Evolutionary conservation across 2,797 vertebrate species (phyloP).

Genomic region (Loriculus beryllinus): DNA sequence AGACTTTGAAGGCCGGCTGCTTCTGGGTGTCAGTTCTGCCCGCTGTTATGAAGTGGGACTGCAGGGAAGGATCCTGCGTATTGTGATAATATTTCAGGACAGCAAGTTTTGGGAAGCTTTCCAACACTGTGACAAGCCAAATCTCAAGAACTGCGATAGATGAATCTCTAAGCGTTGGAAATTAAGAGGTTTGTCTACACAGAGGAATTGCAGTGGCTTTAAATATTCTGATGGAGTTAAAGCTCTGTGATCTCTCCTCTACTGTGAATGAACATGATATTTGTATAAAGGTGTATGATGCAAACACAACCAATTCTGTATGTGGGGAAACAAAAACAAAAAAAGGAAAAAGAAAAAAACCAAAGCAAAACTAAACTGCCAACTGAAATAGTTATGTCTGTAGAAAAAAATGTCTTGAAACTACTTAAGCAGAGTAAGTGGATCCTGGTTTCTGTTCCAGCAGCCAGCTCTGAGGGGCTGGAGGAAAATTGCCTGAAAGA

Average conservation of each 20-base stretch:
- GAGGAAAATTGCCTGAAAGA: background rate
- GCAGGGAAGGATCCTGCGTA: background rate
- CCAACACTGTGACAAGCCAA: conserved; percentile 33
- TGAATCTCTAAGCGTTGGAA: conserved; percentile 2
- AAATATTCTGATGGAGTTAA: conserved; percentile 22
- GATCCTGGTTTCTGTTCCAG: background rate
- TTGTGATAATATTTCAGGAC: conserved; percentile 14
- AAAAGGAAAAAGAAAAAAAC: background rate
- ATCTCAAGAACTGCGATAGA: background rate
- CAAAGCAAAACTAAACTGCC: background rate
- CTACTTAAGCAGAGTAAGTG: background rate
- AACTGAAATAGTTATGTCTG: background rate
- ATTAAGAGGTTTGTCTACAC: conserved; percentile 13
- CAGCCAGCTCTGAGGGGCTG: background rate
- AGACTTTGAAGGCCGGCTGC: background rate
- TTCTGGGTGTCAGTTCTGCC: background rate
- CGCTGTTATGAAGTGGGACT: background rate
- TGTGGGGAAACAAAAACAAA: accelerated
- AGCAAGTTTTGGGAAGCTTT: background rate
- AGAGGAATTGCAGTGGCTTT: conserved; percentile 21
- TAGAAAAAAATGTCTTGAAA: background rate
- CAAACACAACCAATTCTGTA: background rate
- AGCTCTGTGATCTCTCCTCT: conserved; percentile 1
- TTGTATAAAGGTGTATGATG: conserved; percentile 4
- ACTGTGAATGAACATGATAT: conserved; percentile 15